phyloP scores from a whole-genome alignment of 2,888 invertebrate genomes.

The Chorisops tibialis region DNA sequence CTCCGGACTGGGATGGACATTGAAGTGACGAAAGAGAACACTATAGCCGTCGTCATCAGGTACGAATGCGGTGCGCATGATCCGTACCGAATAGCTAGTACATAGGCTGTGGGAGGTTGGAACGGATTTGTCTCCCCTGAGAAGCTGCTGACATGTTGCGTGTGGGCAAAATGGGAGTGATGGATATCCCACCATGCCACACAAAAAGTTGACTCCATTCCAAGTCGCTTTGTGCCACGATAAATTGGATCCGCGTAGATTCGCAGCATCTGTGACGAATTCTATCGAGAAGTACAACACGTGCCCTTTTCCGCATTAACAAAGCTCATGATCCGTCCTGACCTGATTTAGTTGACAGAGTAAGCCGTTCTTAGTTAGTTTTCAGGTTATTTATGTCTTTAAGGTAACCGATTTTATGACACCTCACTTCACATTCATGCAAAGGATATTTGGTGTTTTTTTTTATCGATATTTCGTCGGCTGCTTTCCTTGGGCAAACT shows the following conservation, averaged over 20 bases:
- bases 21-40: slow-evolving; percentile 13
- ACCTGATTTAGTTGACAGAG: slow-evolving; percentile 8
- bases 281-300: neutral
- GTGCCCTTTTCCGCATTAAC: slow-evolving; percentile 11
- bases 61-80: slow-evolving; percentile 5
- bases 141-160: neutral
- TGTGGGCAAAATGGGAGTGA: neutral
- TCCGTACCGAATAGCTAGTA: slow-evolving; percentile 5
- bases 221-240: slow-evolving; percentile 9
- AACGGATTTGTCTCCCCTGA: neutral
- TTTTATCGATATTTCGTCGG: neutral
- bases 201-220: neutral
- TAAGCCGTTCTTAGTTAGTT: neutral
- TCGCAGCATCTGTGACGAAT: slow-evolving; percentile 18
- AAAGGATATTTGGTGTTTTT: neutral
- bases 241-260: slow-evolving; percentile 21
- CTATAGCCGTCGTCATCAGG: neutral
- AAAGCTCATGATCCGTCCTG: neutral
- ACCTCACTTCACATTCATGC: neutral
- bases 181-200: neutral
- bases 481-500: too few relatives aligned
- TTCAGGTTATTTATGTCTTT: neutral
- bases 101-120: neutral
- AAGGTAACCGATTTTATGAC: neutral
- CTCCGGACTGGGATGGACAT: slow-evolving; percentile 8